These are phyloP conservation scores for Atethmia centrago DNA, from an alignment of 2,888 invertebrate genomes.

Conservation along the genomic window DNA sequence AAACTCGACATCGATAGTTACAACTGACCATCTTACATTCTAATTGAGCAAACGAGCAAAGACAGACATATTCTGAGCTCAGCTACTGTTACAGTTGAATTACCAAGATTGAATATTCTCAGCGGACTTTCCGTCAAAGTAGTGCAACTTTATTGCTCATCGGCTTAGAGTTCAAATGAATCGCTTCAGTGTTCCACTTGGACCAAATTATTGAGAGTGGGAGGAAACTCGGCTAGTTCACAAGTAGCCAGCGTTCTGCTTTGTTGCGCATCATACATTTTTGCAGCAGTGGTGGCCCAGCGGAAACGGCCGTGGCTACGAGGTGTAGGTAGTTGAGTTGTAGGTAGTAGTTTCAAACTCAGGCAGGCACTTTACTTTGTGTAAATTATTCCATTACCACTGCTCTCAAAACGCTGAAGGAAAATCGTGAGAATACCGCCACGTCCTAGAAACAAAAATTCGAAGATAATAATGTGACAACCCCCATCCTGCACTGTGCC, in stretches of 20 bases:
- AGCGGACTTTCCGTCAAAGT: no score
- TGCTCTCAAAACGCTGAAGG: neutral
- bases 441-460: neutral
- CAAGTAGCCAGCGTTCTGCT: constrained; percentile 34
- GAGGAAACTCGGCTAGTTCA: constrained; percentile 35
- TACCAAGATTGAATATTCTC: neutral
- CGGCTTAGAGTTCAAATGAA: neutral
- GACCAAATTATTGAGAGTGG: constrained; percentile 7
- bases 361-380: neutral
- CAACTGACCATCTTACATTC: neutral
- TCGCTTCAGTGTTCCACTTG: constrained; percentile 6
- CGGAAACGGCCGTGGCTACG: neutral
- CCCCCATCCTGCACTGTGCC: neutral
- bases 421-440: neutral
- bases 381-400: neutral
- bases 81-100: neutral
- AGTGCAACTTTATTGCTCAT: neutral
- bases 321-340: neutral
- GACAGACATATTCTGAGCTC: neutral
- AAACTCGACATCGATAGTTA: no score
- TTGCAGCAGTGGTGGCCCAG: neutral
- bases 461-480: neutral
- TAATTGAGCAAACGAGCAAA: neutral
- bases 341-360: no score
- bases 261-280: constrained; percentile 29